Conservation (phyloP, 2,797 vertebrate genomes). For the Sciurus vulgaris region DNA sequence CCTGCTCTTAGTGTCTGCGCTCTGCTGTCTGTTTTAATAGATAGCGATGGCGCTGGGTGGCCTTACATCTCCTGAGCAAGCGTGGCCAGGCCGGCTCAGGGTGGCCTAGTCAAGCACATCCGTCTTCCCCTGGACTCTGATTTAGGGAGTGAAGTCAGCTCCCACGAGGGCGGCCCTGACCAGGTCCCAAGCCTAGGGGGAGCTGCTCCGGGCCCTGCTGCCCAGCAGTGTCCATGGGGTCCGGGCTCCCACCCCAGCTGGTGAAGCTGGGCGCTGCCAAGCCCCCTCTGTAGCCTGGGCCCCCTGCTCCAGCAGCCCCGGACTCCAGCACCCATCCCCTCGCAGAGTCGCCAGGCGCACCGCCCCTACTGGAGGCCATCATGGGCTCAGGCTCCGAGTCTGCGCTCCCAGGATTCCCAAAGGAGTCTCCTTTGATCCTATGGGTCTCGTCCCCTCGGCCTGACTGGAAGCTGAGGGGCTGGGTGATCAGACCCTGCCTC, state of each 20-base stretch:
- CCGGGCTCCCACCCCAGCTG: accelerated
- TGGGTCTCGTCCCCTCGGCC: neutral
- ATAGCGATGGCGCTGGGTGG: neutral
- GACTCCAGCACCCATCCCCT: neutral
- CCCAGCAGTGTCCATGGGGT: neutral
- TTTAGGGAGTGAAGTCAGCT: neutral
- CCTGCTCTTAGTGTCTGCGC: neutral
- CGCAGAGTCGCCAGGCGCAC: neutral
- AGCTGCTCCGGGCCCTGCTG: neutral
- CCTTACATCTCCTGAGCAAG: conserved; percentile 32
- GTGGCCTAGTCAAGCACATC: neutral
- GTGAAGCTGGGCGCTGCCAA: neutral
- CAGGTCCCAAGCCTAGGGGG: neutral
- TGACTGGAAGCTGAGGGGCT: neutral
- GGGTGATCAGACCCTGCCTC: neutral
- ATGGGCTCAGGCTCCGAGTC: accelerated
- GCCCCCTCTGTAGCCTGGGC: neutral
- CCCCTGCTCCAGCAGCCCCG: neutral
- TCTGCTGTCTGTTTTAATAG: conserved; percentile 36
- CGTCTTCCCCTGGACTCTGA: neutral
- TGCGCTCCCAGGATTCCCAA: neutral
- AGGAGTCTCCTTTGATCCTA: neutral
- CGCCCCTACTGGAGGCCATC: neutral
- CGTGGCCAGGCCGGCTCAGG: neutral
- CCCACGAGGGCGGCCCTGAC: neutral